phyloP scores from a whole-genome alignment of 2,888 invertebrate species.

The Pammene fasciana region DNA sequence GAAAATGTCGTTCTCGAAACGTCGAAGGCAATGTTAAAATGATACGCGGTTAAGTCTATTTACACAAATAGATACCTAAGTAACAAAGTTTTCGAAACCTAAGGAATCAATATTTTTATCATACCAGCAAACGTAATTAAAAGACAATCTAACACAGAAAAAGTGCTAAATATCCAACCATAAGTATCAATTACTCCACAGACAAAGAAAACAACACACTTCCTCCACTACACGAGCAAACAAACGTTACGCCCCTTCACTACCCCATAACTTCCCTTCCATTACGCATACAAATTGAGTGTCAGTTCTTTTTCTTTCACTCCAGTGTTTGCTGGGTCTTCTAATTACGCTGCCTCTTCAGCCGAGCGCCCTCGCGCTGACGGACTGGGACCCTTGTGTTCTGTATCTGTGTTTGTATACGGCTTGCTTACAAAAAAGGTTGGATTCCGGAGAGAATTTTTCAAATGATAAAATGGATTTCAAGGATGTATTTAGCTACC shows the following conservation, averaged over 20 bases:
- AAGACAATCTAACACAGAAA: background rate
- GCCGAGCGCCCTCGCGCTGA: constrained; percentile 31
- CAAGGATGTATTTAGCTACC: too few relatives aligned
- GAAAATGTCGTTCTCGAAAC: too few relatives aligned
- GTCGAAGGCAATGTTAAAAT: too few relatives aligned
- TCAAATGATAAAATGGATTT: background rate
- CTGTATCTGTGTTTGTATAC: constrained; percentile 9
- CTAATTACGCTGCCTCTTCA: constrained; percentile 37
- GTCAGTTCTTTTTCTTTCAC: constrained; percentile 37
- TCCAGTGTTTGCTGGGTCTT: constrained; percentile 33
- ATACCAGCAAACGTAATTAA: too few relatives aligned
- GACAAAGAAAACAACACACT: constrained; percentile 1
- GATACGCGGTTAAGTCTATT: too few relatives aligned
- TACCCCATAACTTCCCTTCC: constrained; percentile 25
- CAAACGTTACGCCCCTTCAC: constrained; percentile 12
- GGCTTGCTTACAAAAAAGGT: constrained; percentile 2
- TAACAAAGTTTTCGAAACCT: too few relatives aligned
- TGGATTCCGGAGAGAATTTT: constrained; percentile 3
- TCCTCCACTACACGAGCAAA: constrained; percentile 11
- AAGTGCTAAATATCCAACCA: background rate
- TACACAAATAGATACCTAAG: too few relatives aligned
- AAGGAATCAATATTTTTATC: too few relatives aligned
- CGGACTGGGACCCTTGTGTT: constrained; percentile 23
- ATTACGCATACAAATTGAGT: constrained; percentile 41
- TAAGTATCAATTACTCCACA: background rate